Conservation (phyloP, 2,888 invertebrate genomes). For the Philereme transversata region DNA sequence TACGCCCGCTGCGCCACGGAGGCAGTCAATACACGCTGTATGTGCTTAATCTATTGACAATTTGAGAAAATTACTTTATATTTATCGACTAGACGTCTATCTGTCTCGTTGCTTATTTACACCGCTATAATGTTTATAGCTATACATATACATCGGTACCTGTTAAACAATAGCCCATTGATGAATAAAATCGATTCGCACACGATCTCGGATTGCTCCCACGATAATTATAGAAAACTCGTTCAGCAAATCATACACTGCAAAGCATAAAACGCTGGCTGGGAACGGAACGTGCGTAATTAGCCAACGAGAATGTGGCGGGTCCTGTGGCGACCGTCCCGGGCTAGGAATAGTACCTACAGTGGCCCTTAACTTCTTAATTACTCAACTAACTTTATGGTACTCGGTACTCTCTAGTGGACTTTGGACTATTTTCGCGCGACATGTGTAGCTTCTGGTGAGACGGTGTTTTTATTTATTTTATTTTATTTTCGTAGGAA, state of each 20-base stretch:
- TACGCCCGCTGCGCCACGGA: too few species aligned
- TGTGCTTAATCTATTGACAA: too few species aligned
- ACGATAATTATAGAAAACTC: slow-evolving; percentile 76
- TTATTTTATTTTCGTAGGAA: neutral
- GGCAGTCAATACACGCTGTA: too few species aligned
- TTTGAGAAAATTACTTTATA: slow-evolving; percentile 24
- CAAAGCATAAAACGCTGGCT: slow-evolving; percentile 74
- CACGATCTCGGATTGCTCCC: slow-evolving; percentile 64
- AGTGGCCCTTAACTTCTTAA: slow-evolving; percentile 72
- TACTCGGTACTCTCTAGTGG: slow-evolving; percentile 33
- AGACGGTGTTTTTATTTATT: neutral
- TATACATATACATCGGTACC: neutral
- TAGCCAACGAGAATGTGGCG: slow-evolving; percentile 78
- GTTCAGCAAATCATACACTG: slow-evolving; percentile 78
- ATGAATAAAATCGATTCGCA: slow-evolving; percentile 61
- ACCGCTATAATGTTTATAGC: slow-evolving; percentile 10
- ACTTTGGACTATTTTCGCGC: slow-evolving; percentile 4
- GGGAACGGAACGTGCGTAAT: slow-evolving; percentile 79
- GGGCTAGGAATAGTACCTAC: slow-evolving; percentile 66
- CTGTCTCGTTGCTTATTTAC: neutral
- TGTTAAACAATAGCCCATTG: slow-evolving; percentile 51
- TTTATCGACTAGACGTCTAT: slow-evolving; percentile 5
- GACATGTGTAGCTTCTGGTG: neutral
- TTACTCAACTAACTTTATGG: slow-evolving; percentile 69
- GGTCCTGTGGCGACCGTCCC: slow-evolving; percentile 66